phyloP scores from a whole-genome alignment of 2,888 invertebrate genomes.

The Aproaerema taeniolella region DNA sequence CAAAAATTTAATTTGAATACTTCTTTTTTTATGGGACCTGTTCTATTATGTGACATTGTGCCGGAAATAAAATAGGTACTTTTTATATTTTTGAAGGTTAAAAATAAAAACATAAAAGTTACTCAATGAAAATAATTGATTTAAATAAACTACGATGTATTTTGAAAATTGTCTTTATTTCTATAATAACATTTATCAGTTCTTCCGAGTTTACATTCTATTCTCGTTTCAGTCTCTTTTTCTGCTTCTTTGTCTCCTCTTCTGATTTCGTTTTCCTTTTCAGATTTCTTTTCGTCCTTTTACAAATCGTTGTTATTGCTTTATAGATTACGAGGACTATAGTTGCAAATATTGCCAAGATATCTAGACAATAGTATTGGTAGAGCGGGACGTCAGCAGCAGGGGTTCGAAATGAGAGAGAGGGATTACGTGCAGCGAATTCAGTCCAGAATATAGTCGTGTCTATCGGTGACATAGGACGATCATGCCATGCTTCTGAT shows the following conservation, averaged over 20 bases:
- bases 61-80: too few relatives aligned
- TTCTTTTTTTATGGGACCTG: too few relatives aligned
- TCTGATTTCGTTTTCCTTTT: background rate
- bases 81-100: too few relatives aligned
- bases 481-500: slow-evolving; percentile 76
- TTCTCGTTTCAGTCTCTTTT: background rate
- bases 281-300: slow-evolving; percentile 15
- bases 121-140: too few relatives aligned
- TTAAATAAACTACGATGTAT: too few relatives aligned
- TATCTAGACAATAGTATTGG: slow-evolving; percentile 64
- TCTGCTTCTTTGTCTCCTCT: background rate
- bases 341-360: slow-evolving; percentile 25
- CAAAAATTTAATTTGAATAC: too few relatives aligned
- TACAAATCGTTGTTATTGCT: too few relatives aligned
- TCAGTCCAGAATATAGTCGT: slow-evolving; percentile 82
- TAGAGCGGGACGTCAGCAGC: slow-evolving; percentile 75
- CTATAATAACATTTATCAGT: too few relatives aligned
- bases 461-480: slow-evolving; percentile 76
- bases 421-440: slow-evolving; percentile 74
- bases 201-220: too few relatives aligned
- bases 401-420: slow-evolving; percentile 62
- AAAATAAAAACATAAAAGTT: too few relatives aligned
- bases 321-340: slow-evolving; percentile 18
- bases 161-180: too few relatives aligned
- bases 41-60: too few relatives aligned